Evolutionary conservation across 2,113 vertebrate species (phyloP).

Genomic region (Carlito syrichta): DNA sequence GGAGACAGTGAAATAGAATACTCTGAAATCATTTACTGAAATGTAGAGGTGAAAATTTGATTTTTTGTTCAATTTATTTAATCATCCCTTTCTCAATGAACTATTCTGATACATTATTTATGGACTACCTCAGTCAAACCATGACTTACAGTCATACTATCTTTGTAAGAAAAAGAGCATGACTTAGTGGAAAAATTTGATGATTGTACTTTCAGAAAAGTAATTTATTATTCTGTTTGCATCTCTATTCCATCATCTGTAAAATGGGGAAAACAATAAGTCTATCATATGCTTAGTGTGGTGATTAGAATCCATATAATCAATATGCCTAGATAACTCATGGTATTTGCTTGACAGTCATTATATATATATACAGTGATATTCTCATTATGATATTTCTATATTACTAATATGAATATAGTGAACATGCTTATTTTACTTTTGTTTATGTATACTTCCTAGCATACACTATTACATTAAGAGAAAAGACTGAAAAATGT

Average conservation of each 20-base stretch:
- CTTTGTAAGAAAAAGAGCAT: neutral
- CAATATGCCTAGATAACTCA: neutral
- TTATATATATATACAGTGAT: neutral
- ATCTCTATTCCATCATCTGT: neutral
- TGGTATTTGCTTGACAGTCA: neutral
- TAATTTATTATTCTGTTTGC: neutral
- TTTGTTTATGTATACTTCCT: neutral
- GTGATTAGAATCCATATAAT: neutral
- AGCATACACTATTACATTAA: rapidly evolving
- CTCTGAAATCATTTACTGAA: neutral
- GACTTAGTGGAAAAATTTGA: neutral
- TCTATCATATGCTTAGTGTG: neutral
- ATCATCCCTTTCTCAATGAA: neutral
- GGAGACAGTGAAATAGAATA: neutral
- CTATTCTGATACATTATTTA: neutral
- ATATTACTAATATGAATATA: neutral
- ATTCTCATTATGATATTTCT: neutral
- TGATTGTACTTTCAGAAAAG: neutral
- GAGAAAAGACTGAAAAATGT: neutral
- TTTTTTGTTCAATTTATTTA: neutral
- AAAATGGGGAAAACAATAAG: neutral
- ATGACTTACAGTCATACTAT: neutral
- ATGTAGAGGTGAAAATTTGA: neutral
- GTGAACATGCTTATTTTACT: neutral
- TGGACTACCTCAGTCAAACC: neutral